These are phyloP conservation scores for Lepeophtheirus salmonis DNA, from an alignment of 1,140 invertebrate genomes.

Conservation along the genomic window DNA sequence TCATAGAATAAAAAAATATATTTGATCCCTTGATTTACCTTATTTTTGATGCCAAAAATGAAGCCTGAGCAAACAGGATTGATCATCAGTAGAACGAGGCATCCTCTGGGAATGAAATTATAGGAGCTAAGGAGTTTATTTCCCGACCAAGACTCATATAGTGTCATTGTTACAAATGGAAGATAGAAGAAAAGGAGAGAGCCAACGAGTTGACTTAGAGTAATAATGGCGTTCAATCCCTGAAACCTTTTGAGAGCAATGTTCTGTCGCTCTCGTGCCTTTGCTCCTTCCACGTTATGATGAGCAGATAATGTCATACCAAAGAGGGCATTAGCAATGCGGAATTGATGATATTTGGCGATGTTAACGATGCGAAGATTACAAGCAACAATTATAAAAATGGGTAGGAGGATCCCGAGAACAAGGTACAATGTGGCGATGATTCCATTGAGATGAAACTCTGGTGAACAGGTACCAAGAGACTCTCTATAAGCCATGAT, in stretches of 20 bases:
- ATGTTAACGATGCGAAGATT: slow-evolving; percentile 12
- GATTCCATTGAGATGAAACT: background rate
- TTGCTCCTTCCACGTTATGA: background rate
- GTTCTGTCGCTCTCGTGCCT: background rate
- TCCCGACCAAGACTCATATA: background rate
- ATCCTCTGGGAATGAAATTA: background rate
- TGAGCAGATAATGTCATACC: background rate
- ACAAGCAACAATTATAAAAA: background rate
- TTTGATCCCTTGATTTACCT: background rate
- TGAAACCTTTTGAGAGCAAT: slow-evolving; percentile 1
- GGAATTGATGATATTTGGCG: slow-evolving; percentile 16
- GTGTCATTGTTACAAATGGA: background rate
- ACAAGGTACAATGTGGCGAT: background rate
- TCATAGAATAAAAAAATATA: too few relatives aligned
- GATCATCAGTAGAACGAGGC: background rate
- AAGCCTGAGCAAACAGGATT: slow-evolving; percentile 1
- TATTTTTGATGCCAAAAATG: slow-evolving; percentile 11
- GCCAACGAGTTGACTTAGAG: slow-evolving; percentile 7
- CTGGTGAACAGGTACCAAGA: slow-evolving; percentile 3
- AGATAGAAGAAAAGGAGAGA: background rate
- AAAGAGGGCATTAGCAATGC: slow-evolving; percentile 15
- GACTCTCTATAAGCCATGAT: background rate
- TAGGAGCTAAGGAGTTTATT: background rate
- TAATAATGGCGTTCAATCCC: slow-evolving; percentile 2
- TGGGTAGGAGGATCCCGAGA: background rate